phyloP scores from a whole-genome alignment of 2,113 vertebrate genomes.

The Pelmatolapia mariae region DNA sequence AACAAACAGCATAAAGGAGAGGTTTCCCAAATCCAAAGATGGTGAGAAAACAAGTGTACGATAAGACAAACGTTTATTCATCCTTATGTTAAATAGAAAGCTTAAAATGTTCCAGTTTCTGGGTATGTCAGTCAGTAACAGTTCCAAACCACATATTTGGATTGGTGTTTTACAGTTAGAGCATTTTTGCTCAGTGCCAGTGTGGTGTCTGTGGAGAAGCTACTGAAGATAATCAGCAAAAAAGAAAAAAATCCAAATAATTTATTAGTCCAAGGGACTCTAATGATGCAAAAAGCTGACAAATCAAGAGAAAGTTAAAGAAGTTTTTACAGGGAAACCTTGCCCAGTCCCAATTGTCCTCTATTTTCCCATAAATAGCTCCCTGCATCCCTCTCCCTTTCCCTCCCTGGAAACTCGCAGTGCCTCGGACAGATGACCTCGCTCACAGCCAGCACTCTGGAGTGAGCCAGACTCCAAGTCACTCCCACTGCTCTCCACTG shows the following conservation, averaged over 20 bases:
- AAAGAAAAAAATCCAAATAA: not conserved
- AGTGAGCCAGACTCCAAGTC: conserved; percentile 34
- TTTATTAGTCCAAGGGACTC: not conserved
- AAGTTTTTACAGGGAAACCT: not conserved
- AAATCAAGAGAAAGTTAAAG: not conserved
- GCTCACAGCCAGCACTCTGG: conserved; percentile 35
- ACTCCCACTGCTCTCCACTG: conserved; percentile 21
- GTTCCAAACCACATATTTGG: not conserved
- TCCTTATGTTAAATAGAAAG: not conserved
- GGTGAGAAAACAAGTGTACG: not conserved
- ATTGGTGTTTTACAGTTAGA: not conserved
- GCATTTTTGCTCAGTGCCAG: not conserved
- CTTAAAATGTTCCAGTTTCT: not conserved
- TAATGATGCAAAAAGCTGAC: not conserved
- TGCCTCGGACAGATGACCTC: conserved; percentile 53
- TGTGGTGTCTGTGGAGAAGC: not conserved
- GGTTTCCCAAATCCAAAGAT: not conserved
- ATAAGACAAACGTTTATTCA: not conserved
- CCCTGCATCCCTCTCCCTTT: not conserved
- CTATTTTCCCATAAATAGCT: conserved; percentile 12
- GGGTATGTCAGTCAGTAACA: not conserved
- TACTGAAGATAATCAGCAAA: not conserved
- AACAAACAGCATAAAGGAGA: not conserved
- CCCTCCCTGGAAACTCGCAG: conserved; percentile 11
- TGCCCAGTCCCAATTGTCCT: not conserved